Conservation (phyloP, 2,113 vertebrate species). For the Nymphicus hollandicus region DNA sequence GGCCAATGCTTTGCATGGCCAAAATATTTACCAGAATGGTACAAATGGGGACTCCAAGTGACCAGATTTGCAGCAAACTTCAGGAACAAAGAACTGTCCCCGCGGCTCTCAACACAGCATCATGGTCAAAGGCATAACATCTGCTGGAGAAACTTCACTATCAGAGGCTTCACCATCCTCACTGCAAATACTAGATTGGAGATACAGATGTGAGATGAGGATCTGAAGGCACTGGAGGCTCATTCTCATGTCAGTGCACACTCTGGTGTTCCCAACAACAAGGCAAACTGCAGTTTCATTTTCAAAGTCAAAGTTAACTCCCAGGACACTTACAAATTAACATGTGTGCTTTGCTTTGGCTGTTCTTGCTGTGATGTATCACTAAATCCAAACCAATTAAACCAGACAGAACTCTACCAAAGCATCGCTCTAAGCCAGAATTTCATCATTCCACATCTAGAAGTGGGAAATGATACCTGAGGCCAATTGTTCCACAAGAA, state of each 20-base stretch:
- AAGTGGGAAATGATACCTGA: neutral
- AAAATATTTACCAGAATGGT: neutral
- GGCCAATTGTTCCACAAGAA: constrained; percentile 59
- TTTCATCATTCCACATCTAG: neutral
- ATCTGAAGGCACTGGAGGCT: neutral
- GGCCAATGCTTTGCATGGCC: neutral
- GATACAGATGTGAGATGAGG: neutral
- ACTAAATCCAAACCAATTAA: constrained; percentile 62
- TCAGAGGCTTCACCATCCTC: neutral
- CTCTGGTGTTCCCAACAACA: neutral
- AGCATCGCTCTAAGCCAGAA: constrained; percentile 13
- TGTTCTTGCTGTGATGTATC: constrained; percentile 33
- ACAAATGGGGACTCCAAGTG: neutral
- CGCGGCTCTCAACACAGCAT: neutral
- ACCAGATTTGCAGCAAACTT: neutral
- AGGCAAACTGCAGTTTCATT: neutral
- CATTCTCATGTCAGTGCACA: neutral
- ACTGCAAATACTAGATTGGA: neutral
- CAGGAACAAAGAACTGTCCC: neutral
- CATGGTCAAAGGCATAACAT: neutral
- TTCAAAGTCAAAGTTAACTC: constrained; percentile 25
- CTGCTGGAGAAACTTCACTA: neutral
- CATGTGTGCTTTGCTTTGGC: constrained; percentile 4
- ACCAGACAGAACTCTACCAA: constrained; percentile 60
- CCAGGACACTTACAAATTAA: constrained; percentile 26